These are phyloP conservation scores for Catocala sponsa DNA, from an alignment of 2,888 invertebrate species.

Conservation along the genomic window DNA sequence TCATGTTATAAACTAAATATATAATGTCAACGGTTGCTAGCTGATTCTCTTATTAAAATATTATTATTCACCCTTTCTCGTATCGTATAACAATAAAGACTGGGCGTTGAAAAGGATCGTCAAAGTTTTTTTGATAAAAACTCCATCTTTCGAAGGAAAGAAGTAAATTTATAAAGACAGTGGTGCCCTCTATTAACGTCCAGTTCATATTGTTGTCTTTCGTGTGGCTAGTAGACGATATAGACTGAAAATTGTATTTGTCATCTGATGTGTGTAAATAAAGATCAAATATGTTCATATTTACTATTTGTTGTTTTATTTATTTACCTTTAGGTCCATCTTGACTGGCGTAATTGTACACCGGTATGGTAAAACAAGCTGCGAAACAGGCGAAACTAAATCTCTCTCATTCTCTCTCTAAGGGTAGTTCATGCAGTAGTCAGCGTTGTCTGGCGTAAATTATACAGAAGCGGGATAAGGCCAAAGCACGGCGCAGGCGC, in stretches of 20 bases:
- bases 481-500: too few relatives aligned
- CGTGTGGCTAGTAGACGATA: constrained; percentile 56
- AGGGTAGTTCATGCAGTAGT: too few relatives aligned
- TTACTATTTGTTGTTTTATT: constrained; percentile 53
- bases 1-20: too few relatives aligned
- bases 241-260: constrained; percentile 66
- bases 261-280: constrained; percentile 66
- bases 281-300: constrained; percentile 70
- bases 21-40: too few relatives aligned
- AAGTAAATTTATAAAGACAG: not conserved
- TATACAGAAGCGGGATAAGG: too few relatives aligned
- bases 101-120: constrained; percentile 12
- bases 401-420: too few relatives aligned
- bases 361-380: too few relatives aligned
- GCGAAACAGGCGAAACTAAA: too few relatives aligned
- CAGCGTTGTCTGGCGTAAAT: too few relatives aligned
- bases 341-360: too few relatives aligned
- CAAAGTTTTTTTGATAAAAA: constrained; percentile 5
- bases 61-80: constrained; percentile 21
- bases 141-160: constrained; percentile 31
- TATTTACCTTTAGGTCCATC: not conserved
- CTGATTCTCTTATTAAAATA: constrained; percentile 1
- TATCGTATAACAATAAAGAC: constrained; percentile 23
- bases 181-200: constrained; percentile 20
- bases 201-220: constrained; percentile 36